These are phyloP conservation scores for Rhagonycha fulva DNA, from an alignment of 2,888 invertebrate genomes.

Conservation along the genomic window DNA sequence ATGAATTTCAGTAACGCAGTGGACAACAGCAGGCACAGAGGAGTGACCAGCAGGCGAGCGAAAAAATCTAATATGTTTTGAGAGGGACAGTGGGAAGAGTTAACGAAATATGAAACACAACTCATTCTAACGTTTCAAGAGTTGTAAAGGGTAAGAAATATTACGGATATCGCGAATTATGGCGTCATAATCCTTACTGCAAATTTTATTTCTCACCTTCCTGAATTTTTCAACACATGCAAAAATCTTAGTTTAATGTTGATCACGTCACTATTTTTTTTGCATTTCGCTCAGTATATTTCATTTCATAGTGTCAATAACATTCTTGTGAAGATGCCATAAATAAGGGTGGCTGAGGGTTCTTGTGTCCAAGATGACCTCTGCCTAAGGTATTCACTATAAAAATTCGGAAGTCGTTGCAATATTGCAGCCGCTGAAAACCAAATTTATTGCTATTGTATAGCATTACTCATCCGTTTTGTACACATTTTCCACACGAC, in stretches of 20 bases:
- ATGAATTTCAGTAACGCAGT: slow-evolving; percentile 51
- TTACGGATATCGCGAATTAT: slow-evolving; percentile 39
- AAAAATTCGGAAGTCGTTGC: slow-evolving; percentile 1
- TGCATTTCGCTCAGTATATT: slow-evolving; percentile 13
- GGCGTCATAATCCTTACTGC: background rate
- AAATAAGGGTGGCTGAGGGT: slow-evolving; percentile 46
- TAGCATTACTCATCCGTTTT: background rate
- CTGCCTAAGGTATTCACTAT: slow-evolving; percentile 4
- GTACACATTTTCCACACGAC: background rate
- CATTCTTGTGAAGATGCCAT: slow-evolving; percentile 48
- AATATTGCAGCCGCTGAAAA: slow-evolving; percentile 1
- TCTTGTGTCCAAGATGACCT: slow-evolving; percentile 24
- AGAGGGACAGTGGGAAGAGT: slow-evolving; percentile 43
- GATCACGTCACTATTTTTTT: slow-evolving; percentile 15
- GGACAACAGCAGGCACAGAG: slow-evolving; percentile 47
- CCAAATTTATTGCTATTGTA: slow-evolving; percentile 1
- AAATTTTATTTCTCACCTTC: background rate
- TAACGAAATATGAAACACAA: slow-evolving; percentile 47
- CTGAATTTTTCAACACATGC: background rate
- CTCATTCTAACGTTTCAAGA: slow-evolving; percentile 51
- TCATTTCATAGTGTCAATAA: slow-evolving; percentile 47
- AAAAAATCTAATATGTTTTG: slow-evolving; percentile 50
- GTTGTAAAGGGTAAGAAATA: slow-evolving; percentile 49
- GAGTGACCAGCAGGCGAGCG: slow-evolving; percentile 40
- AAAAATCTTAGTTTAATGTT: background rate